Conservation (phyloP, 2,797 vertebrate species). For the Ctenopoma multispine region DNA sequence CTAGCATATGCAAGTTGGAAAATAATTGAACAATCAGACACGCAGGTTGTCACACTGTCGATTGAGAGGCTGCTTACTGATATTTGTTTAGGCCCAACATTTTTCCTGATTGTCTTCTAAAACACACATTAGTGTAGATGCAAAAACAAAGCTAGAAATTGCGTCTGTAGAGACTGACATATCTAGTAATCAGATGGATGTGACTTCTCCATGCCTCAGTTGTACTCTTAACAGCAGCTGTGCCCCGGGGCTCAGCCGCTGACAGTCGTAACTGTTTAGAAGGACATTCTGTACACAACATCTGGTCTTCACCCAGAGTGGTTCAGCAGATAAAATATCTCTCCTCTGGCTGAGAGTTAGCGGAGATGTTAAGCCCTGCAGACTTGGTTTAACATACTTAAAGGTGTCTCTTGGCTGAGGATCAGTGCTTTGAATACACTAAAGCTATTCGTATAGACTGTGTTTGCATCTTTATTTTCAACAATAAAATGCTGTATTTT, state of each 20-base stretch:
- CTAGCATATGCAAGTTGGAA: slow-evolving; percentile 8
- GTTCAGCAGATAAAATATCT: slow-evolving; percentile 47
- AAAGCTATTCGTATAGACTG: neutral
- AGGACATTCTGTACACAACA: slow-evolving; percentile 61
- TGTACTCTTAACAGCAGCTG: slow-evolving; percentile 65
- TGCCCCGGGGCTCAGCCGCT: slow-evolving; percentile 44
- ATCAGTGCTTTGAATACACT: slow-evolving; percentile 13
- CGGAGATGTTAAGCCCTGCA: slow-evolving; percentile 29
- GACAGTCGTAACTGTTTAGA: slow-evolving; percentile 64
- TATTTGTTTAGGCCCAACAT: neutral
- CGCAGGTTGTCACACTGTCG: slow-evolving; percentile 1
- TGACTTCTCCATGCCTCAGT: slow-evolving; percentile 34
- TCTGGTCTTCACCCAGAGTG: slow-evolving; percentile 62
- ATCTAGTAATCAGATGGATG: slow-evolving; percentile 26
- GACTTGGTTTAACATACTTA: slow-evolving; percentile 34
- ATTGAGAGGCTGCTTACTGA: slow-evolving; percentile 12
- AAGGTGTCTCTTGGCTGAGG: slow-evolving; percentile 27
- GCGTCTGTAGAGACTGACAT: slow-evolving; percentile 28
- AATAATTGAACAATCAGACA: slow-evolving; percentile 7
- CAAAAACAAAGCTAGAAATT: slow-evolving; percentile 34
- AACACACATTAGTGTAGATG: neutral
- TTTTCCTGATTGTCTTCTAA: slow-evolving; percentile 20
- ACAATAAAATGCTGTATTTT: neutral
- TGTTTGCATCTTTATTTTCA: slow-evolving; percentile 32
- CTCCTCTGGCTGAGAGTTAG: slow-evolving; percentile 11